These are phyloP conservation scores for Zosterops pallidus DNA, from an alignment of 2,113 vertebrate species.

Conservation along the genomic window DNA sequence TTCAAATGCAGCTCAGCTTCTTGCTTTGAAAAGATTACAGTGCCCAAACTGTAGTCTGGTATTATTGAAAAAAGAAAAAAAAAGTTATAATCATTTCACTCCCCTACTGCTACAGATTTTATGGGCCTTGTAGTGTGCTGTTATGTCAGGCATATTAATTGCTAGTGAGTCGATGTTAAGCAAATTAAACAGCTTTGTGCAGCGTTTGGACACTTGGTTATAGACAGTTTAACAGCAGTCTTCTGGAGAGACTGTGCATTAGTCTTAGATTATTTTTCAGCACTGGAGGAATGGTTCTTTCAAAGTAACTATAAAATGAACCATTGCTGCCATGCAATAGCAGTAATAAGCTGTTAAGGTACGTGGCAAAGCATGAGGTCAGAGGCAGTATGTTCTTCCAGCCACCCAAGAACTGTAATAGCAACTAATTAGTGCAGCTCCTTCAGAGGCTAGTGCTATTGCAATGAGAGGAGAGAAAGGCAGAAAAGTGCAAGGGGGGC, in stretches of 20 bases:
- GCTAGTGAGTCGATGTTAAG: conserved; percentile 35
- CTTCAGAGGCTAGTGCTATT: conserved; percentile 14
- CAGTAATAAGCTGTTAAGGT: conserved; percentile 59
- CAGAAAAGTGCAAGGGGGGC: background rate
- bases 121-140: conserved; percentile 29
- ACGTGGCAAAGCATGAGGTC: conserved; percentile 53
- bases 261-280: conserved; percentile 54
- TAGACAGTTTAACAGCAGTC: conserved; percentile 64
- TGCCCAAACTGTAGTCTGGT: conserved; percentile 46
- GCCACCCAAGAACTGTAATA: conserved; percentile 39
- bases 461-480: background rate
- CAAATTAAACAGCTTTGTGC: conserved; percentile 61
- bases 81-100: conserved; percentile 58
- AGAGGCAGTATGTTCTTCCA: conserved; percentile 35
- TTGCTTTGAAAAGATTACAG: conserved; percentile 63
- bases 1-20: conserved; percentile 43
- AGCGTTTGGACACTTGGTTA: conserved; percentile 61
- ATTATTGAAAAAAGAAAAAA: conserved; percentile 43
- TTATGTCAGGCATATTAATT: conserved; percentile 61
- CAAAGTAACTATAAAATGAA: conserved; percentile 57
- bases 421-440: conserved; percentile 39
- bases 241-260: conserved; percentile 44
- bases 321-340: conserved; percentile 11
- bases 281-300: conserved; percentile 26
- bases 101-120: conserved; percentile 56